phyloP scores from a whole-genome alignment of 2,113 vertebrate species.

The Albula glossodonta region DNA sequence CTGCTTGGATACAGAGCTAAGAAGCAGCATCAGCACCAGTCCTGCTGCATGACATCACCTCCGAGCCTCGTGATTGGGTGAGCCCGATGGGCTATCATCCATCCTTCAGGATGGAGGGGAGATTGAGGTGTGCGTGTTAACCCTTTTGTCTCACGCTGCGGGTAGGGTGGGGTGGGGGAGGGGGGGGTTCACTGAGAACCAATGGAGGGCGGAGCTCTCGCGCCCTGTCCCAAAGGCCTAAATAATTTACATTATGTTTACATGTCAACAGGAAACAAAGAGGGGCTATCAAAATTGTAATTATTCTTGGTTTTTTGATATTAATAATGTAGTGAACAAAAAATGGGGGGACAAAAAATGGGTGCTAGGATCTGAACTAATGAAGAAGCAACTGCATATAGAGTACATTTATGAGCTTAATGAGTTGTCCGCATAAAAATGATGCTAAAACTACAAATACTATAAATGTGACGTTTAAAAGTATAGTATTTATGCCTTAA shows the following conservation, averaged over 20 bases:
- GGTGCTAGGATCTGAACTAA: too few species aligned
- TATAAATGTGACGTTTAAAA: too few species aligned
- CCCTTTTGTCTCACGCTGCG: slow-evolving; percentile 58
- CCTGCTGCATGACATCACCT: slow-evolving; percentile 76
- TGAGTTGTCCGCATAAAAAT: too few species aligned
- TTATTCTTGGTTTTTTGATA: background rate
- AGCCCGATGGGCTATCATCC: slow-evolving; percentile 51
- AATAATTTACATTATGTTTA: background rate
- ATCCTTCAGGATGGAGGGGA: slow-evolving; percentile 33
- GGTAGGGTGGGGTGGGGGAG: background rate
- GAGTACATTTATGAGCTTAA: too few species aligned
- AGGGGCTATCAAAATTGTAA: background rate
- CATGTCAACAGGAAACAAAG: background rate
- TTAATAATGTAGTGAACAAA: background rate
- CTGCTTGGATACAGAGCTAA: slow-evolving; percentile 68
- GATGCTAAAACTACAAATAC: too few species aligned
- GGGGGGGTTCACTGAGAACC: slow-evolving; percentile 27
- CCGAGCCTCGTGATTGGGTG: slow-evolving; percentile 61
- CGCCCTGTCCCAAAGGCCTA: background rate
- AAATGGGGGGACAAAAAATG: too few species aligned
- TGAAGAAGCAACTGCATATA: too few species aligned
- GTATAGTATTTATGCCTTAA: too few species aligned
- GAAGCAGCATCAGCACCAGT: slow-evolving; percentile 72
- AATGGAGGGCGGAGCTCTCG: background rate
- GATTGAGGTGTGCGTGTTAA: slow-evolving; percentile 47